Conservation (phyloP, 2,797 vertebrate species). For the Uromys caudimaculatus region DNA sequence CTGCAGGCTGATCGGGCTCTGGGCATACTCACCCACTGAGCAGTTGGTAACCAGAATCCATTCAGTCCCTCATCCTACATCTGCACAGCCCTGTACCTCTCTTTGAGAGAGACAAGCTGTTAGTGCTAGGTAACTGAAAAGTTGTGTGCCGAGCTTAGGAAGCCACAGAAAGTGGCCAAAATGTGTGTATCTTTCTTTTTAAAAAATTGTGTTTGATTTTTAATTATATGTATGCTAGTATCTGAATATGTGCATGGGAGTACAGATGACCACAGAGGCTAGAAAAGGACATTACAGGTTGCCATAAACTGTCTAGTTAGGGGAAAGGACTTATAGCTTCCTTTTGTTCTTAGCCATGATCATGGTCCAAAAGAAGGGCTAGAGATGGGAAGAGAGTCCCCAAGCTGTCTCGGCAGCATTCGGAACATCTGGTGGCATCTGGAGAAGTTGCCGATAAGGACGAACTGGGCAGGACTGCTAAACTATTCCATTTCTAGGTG, state of each 20-base stretch:
- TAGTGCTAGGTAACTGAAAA: not conserved
- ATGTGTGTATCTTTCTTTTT: not conserved
- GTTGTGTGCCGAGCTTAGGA: not conserved
- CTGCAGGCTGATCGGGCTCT: not conserved
- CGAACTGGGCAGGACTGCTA: not conserved
- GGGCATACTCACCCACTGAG: not conserved
- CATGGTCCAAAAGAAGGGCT: not conserved
- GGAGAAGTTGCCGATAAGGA: not conserved
- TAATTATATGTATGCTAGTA: not conserved
- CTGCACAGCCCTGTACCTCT: not conserved
- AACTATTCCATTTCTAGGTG: not conserved
- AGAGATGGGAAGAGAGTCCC: not conserved
- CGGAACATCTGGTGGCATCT: not conserved
- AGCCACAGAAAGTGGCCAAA: not conserved
- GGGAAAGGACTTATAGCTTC: not conserved
- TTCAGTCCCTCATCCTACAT: not conserved
- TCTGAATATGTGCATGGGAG: not conserved
- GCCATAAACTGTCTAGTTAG: not conserved
- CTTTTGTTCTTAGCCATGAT: not conserved
- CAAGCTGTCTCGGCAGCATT: not conserved
- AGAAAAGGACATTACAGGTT: not conserved
- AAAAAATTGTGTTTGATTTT: not conserved
- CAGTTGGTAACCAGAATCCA: not conserved
- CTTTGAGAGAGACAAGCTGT: not conserved
- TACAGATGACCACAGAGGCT: not conserved